Evolutionary conservation across 2,888 invertebrate species (phyloP).

Genomic region (Poecilobothrus nobilitatus): DNA sequence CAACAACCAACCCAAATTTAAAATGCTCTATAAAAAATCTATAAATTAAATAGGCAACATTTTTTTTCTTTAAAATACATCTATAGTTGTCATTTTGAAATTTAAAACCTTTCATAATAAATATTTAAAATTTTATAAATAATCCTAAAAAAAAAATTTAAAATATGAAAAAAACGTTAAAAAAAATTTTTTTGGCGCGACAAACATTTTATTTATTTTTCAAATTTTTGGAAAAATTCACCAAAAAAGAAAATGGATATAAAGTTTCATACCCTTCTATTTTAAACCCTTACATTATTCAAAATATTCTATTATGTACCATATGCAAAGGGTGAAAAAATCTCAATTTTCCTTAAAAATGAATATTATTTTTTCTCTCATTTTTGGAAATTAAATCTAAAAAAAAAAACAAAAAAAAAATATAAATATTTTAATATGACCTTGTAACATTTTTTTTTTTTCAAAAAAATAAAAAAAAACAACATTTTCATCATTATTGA

Average conservation of each 20-base stretch:
- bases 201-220: neutral
- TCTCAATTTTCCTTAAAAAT: neutral
- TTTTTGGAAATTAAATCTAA: no score
- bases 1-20: no score
- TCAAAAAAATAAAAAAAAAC: neutral
- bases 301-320: neutral
- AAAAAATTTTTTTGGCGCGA: neutral
- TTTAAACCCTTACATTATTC: neutral
- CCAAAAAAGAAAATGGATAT: no score
- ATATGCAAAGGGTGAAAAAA: neutral
- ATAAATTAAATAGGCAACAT: no score
- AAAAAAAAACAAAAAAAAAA: no score
- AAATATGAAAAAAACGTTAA: neutral
- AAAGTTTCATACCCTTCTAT: neutral
- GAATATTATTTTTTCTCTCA: neutral
- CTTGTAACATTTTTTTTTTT: neutral
- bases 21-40: no score
- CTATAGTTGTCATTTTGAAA: no score
- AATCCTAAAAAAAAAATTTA: no score
- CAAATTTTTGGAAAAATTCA: neutral
- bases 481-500: neutral
- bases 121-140: no score
- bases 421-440: neutral
- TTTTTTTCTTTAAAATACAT: no score
- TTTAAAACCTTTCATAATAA: no score